A percentile compares a stretch with the other conserved stretches of the same genome.
Evolutionary conservation across 2,113 vertebrate genomes (phyloP).

Genomic region (Empidonax alnorum): DNA sequence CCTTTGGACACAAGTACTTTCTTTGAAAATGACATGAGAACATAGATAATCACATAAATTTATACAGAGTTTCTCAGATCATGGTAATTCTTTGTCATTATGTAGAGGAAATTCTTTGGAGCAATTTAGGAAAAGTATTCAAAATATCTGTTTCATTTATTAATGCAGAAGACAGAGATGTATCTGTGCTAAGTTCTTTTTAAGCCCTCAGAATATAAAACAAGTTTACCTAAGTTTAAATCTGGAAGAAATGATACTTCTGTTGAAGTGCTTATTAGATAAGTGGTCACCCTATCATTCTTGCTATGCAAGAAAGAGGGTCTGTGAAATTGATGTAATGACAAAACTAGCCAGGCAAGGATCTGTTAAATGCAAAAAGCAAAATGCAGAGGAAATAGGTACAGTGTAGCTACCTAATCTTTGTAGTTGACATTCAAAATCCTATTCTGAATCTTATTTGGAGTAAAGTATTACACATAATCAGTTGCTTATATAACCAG

Average conservation of each 20-base stretch:
- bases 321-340: not conserved
- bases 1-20: not conserved
- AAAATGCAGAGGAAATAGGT: not conserved
- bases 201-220: not conserved
- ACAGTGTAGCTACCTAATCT: not conserved
- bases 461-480: not conserved
- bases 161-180: not conserved
- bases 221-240: not conserved
- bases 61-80: not conserved
- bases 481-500: not conserved
- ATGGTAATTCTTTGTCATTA: not conserved
- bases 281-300: not conserved
- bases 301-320: not conserved
- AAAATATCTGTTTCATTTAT: not conserved
- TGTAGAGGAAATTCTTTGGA: not conserved
- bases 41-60: not conserved
- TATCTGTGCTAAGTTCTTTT: not conserved
- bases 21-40: not conserved
- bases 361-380: not conserved
- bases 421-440: not conserved
- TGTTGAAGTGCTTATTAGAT: not conserved
- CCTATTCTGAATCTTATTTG: not conserved
- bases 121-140: not conserved
- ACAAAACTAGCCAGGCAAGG: not conserved
- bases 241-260: not conserved